phyloP scores from a whole-genome alignment of 2,888 invertebrate species.

The Spilosoma lubricipeda region DNA sequence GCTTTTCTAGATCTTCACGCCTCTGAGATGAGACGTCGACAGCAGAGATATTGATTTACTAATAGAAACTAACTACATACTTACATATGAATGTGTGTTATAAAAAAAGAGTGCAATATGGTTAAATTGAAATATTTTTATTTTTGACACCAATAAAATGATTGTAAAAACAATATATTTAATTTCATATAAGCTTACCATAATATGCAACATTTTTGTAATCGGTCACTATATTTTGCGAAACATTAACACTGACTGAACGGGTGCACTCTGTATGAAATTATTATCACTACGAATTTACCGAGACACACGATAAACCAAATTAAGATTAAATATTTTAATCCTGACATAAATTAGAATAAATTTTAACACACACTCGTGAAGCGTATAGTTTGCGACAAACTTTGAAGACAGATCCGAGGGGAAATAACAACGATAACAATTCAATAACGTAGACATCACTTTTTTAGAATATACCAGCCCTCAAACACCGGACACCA shows the following conservation, averaged over 20 bases:
- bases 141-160: constrained; percentile 23
- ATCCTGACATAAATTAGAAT: not conserved
- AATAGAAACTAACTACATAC: not conserved
- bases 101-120: constrained; percentile 12
- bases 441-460: constrained; percentile 1
- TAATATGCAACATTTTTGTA: constrained; percentile 6
- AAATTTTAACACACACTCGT: not conserved
- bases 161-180: constrained; percentile 23
- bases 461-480: not conserved
- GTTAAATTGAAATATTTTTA: constrained; percentile 15
- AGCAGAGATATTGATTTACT: constrained; percentile 56
- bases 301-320: not conserved
- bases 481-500: constrained; percentile 4
- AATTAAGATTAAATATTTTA: not conserved
- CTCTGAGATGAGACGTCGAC: constrained; percentile 66
- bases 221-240: constrained; percentile 11
- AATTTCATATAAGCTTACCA: constrained; percentile 18
- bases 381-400: constrained; percentile 7
- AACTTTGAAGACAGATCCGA: constrained; percentile 1
- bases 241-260: constrained; percentile 3
- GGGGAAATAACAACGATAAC: not conserved
- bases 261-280: not conserved
- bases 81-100: too few species aligned
- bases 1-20: constrained; percentile 71
- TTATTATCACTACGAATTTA: constrained; percentile 8